Evolutionary conservation across 1,140 invertebrate genomes (phyloP), one percentile per base, ranked within the genome.

Genomic region (Drosophila teissieri): DNA sequence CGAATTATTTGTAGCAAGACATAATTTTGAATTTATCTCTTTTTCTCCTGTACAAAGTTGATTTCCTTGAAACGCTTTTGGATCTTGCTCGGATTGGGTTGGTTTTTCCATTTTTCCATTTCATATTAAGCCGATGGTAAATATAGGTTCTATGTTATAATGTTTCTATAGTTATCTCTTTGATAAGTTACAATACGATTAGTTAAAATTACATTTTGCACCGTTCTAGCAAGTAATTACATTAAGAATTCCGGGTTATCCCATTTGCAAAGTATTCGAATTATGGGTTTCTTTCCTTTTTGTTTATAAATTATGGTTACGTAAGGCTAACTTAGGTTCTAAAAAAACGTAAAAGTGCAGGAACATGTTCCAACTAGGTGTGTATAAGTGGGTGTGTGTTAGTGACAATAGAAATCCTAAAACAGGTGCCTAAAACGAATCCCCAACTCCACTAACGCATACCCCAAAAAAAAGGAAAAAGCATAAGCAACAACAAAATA

Each of bases 51-150:
- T 72, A 72, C 36, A 72, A 48, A 53, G 45, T 64, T 62, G 62
- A 75, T 81, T 86, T 79, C n/a, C 58, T 85, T 86, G 83, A 86
- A 86, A 86, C 83, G 51, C 76, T 76, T 82, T 78, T 72, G 57
- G 70, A 73, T 83, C 57, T 83, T 76, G 49, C 60, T 81, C 64
- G 49, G 65, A 19, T 58, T 77, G 63, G 49, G 61, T 73, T 78
- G 56, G 27, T 80, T 48, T 44, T 45, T 37, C n/a, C n/a, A n/a
- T n/a, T n/a, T n/a, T n/a, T n/a, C 49, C 45, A 44, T 54, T 57
- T 51, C 34, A 42, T 44, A 60, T 42, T 64, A 44, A 52, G 34
- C 61, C 58, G 34, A 63, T 49, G 63, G 37, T 65, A 64, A 27
- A 44, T 69, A 52, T 77, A 65, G 39, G 36, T 37, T 34, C 34